Evolutionary conservation across 2,797 vertebrate genomes (phyloP).

Genomic region (Chiroxiphia lanceolata): DNA sequence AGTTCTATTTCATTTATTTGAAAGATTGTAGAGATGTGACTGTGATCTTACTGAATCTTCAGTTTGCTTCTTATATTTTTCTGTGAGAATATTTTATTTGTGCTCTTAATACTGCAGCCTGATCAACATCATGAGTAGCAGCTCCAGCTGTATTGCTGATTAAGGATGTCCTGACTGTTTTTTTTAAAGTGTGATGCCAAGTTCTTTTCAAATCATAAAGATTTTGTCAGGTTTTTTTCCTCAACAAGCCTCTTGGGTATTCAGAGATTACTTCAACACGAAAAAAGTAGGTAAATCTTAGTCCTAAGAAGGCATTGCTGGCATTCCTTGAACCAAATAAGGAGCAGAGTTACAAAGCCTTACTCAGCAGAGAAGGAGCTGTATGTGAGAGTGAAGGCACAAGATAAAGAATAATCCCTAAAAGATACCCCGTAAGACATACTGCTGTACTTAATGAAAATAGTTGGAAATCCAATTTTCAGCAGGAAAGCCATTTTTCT

Average conservation of each 20-base stretch:
- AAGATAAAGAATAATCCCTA: background rate
- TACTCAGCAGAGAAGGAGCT: background rate
- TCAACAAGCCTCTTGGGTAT: background rate
- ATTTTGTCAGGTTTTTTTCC: background rate
- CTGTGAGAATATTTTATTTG: background rate
- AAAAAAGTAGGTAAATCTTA: background rate
- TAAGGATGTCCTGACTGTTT: background rate
- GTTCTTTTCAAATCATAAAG: background rate
- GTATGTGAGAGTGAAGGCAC: background rate
- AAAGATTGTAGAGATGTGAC: background rate
- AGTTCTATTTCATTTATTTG: background rate
- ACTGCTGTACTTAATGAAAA: background rate
- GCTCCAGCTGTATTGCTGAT: background rate
- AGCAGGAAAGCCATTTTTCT: background rate
- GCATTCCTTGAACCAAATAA: background rate
- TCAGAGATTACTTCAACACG: background rate
- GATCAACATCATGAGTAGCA: background rate
- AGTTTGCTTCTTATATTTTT: background rate
- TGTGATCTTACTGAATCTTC: background rate
- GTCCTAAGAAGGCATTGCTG: background rate
- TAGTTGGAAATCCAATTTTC: background rate
- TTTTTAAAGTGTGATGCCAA: background rate
- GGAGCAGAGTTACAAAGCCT: background rate
- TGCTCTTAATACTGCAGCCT: background rate
- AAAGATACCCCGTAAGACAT: background rate